A percentile compares a stretch with the other conserved stretches of the same genome.
phyloP scores from a whole-genome alignment of 2,797 vertebrate species.

The Staurois parvus region DNA sequence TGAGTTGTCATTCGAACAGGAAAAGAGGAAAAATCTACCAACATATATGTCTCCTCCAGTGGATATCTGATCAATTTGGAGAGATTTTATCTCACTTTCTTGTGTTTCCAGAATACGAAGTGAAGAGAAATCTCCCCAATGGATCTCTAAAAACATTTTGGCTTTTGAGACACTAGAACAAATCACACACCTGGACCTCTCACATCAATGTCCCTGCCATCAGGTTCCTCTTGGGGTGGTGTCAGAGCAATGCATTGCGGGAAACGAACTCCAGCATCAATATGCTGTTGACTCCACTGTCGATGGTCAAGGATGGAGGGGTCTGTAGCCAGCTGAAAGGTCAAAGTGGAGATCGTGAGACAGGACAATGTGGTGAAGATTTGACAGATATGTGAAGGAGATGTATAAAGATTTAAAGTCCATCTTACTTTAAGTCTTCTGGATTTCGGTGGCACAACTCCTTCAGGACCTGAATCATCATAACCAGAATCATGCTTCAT shows the following conservation, averaged over 20 bases:
- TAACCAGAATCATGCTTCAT: conserved; percentile 66
- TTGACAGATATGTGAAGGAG: neutral
- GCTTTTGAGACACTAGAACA: neutral
- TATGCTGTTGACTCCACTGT: conserved; percentile 61
- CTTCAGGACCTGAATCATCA: conserved; percentile 66
- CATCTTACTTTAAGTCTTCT: conserved; percentile 49
- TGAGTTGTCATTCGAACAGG: too few relatives aligned
- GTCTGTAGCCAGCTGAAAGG: conserved; percentile 34
- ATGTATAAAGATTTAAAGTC: neutral
- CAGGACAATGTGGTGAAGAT: neutral
- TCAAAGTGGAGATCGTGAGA: neutral
- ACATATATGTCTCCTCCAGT: neutral
- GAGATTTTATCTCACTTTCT: neutral
- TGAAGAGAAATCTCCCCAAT: neutral
- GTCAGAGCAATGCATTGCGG: conserved; percentile 66
- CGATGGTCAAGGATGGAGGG: conserved; percentile 46
- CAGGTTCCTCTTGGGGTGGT: conserved; percentile 67
- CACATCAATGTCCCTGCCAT: conserved; percentile 59
- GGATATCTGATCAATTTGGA: neutral
- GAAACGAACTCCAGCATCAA: conserved; percentile 53
- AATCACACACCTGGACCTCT: conserved; percentile 67
- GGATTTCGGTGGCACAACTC: conserved; percentile 50
- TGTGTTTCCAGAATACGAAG: neutral
- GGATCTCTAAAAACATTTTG: neutral
- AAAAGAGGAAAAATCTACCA: too few relatives aligned